A percentile compares a stretch with the other conserved stretches of the same genome.
Conservation (phyloP, 2,888 invertebrate species). For the Xestoiulus laeticollis region DNA sequence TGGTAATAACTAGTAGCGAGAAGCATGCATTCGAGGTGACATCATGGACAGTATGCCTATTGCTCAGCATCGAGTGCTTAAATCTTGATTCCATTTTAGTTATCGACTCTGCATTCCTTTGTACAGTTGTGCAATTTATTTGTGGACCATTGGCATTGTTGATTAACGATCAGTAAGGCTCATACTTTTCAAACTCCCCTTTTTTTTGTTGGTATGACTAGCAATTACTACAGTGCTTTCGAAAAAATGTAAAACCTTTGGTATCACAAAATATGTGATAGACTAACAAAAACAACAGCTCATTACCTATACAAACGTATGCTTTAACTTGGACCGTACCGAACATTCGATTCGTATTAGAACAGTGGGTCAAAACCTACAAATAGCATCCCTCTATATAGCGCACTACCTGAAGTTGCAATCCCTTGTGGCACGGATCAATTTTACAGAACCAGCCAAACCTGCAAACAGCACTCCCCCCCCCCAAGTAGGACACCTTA, state of each 20-base stretch:
- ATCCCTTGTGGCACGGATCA: no score
- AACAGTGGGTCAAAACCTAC: no score
- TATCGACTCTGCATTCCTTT: background rate
- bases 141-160: background rate
- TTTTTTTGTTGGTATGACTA: background rate
- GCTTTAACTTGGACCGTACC: no score
- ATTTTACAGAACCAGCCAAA: no score
- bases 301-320: background rate
- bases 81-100: background rate
- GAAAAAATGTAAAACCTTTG: background rate
- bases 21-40: background rate
- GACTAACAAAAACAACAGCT: background rate
- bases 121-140: background rate
- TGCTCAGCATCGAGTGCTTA: background rate
- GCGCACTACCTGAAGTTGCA: no score
- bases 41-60: background rate
- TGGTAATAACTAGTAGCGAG: background rate
- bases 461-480: no score
- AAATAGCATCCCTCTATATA: no score
- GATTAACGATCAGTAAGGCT: background rate
- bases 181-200: background rate
- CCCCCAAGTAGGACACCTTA: no score
- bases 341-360: no score
- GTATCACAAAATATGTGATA: background rate
- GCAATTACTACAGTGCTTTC: constrained; percentile 6